Evolutionary conservation across 2,888 invertebrate genomes (phyloP).

Genomic region (Polydrusus tereticollis): DNA sequence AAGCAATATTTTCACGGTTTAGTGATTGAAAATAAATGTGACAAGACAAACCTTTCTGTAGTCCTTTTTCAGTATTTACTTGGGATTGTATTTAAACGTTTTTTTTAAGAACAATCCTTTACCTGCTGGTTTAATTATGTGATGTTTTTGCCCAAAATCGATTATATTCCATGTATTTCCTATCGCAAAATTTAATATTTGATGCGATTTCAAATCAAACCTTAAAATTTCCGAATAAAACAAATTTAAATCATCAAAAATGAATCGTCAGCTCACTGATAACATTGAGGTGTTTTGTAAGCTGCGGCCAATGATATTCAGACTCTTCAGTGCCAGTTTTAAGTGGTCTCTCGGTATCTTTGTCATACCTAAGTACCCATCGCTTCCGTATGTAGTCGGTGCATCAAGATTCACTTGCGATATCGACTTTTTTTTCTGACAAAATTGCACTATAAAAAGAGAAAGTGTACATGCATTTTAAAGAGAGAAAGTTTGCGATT

Average conservation of each 20-base stretch:
- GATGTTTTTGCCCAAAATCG: no score
- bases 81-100: background rate
- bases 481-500: slow-evolving; percentile 39
- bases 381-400: slow-evolving; percentile 22
- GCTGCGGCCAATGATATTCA: slow-evolving; percentile 23
- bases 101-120: no score
- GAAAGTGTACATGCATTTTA: slow-evolving; percentile 40
- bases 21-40: slow-evolving; percentile 22
- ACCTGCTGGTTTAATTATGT: no score
- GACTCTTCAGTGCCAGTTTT: background rate
- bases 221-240: no score
- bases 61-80: background rate
- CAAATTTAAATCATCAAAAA: no score
- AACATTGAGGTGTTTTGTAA: no score
- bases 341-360: slow-evolving; percentile 16
- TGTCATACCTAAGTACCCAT: slow-evolving; percentile 15
- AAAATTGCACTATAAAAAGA: slow-evolving; percentile 43
- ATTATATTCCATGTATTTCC: no score
- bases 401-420: slow-evolving; percentile 35
- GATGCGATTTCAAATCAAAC: no score
- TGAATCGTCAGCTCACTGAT: no score
- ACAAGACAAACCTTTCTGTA: slow-evolving; percentile 4
- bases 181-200: no score
- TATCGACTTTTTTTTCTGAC: slow-evolving; percentile 32
- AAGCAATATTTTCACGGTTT: slow-evolving; percentile 23